A percentile compares a stretch with the other conserved stretches of the same genome.
Conservation (phyloP, 1,140 invertebrate genomes). For the Apolygus lucorum region DNA sequence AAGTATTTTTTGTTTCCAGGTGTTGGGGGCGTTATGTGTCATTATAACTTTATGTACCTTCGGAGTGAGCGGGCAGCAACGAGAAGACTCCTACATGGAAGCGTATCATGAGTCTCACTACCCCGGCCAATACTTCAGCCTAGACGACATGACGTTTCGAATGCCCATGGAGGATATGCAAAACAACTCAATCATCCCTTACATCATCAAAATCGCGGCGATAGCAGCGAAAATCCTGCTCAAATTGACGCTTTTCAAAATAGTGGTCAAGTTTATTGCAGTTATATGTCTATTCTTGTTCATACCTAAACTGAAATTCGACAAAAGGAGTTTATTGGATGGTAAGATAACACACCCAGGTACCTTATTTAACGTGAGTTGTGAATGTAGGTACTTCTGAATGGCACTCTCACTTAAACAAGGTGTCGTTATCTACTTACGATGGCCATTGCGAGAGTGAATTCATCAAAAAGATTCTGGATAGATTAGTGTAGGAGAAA, state of each 20-base stretch:
- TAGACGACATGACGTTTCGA: neutral
- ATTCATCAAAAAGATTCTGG: no score
- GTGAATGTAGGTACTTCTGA: neutral
- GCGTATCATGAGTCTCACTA: constrained; percentile 14
- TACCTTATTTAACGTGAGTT: neutral
- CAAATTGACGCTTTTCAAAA: constrained; percentile 64
- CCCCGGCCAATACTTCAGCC: neutral
- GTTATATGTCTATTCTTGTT: constrained; percentile 62
- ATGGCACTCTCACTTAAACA: no score
- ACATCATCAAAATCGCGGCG: constrained; percentile 6
- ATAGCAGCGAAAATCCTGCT: constrained; percentile 49
- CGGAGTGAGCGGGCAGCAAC: neutral
- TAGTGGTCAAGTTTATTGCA: constrained; percentile 66
- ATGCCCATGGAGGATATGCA: constrained; percentile 9
- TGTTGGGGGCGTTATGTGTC: no score
- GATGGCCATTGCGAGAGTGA: no score
- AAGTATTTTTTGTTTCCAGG: no score
- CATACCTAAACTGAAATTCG: constrained; percentile 45
- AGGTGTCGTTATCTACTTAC: no score
- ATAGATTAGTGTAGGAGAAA: no score
- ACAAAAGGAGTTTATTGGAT: neutral
- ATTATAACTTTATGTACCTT: no score
- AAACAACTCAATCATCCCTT: neutral
- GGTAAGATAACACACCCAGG: no score
- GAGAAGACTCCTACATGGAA: constrained; percentile 16